Conservation (phyloP, 2,113 vertebrate genomes). For the Zapornia atra region DNA sequence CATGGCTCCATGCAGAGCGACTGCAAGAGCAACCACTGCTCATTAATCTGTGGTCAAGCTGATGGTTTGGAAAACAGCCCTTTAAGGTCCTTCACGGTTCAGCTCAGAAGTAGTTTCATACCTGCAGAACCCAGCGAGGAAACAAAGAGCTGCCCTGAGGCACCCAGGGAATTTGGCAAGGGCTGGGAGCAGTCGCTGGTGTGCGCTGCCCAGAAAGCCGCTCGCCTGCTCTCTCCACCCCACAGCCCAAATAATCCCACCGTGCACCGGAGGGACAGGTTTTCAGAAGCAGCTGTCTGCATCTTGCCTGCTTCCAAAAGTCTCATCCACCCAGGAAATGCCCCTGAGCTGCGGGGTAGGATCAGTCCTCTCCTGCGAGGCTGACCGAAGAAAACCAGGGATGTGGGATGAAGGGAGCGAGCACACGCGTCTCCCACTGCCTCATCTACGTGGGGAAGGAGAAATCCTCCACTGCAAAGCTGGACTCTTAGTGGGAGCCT, state of each 20-base stretch:
- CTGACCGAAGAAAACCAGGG: background rate
- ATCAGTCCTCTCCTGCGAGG: background rate
- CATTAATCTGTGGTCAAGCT: background rate
- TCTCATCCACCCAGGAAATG: background rate
- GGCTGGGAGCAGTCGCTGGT: background rate
- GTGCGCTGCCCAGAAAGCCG: background rate
- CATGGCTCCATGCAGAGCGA: background rate
- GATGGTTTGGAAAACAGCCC: slow-evolving; percentile 41
- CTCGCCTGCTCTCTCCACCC: background rate
- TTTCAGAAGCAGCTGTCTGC: background rate
- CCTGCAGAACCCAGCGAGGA: background rate
- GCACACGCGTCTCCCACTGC: background rate
- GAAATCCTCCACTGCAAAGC: background rate
- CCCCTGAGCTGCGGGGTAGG: background rate
- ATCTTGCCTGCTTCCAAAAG: background rate
- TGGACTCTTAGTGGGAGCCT: background rate
- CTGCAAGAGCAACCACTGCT: background rate
- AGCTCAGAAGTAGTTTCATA: slow-evolving; percentile 31
- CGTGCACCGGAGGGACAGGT: background rate
- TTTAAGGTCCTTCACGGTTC: slow-evolving; percentile 47
- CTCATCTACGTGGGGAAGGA: background rate
- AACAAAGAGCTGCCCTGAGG: background rate
- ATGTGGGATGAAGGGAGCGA: background rate
- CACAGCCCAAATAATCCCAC: background rate
- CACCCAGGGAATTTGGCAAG: background rate